Conservation (phyloP, 2,797 vertebrate genomes). For the Selene dorsalis region DNA sequence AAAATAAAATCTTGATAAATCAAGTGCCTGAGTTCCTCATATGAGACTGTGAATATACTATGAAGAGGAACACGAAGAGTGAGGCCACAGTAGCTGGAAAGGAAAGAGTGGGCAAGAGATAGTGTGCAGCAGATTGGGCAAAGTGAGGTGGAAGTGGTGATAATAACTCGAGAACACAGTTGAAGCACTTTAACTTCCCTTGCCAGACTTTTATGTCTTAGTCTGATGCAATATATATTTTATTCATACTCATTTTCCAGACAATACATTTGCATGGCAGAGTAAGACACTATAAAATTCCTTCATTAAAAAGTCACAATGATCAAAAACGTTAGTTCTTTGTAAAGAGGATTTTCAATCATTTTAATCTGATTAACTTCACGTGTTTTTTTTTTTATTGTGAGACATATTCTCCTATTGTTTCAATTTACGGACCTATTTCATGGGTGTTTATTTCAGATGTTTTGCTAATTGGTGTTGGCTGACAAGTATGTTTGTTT, state of each 20-base stretch:
- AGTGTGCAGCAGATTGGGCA: slow-evolving; percentile 12
- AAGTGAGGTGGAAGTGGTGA: slow-evolving; percentile 34
- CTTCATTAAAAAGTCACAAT: neutral
- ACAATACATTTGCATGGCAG: neutral
- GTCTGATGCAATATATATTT: too few relatives aligned
- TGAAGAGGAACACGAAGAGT: slow-evolving; percentile 1
- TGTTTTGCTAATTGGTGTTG: neutral
- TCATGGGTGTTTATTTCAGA: neutral
- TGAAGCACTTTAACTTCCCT: slow-evolving; percentile 24
- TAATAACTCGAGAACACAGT: slow-evolving; percentile 45
- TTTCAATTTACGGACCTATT: neutral
- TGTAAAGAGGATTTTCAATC: too few relatives aligned
- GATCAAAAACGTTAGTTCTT: neutral
- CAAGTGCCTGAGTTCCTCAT: slow-evolving; percentile 2
- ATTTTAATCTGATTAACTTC: neutral
- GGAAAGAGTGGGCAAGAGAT: neutral
- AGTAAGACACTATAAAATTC: neutral
- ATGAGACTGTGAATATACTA: slow-evolving; percentile 3
- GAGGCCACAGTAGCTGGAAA: neutral
- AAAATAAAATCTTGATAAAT: slow-evolving; percentile 32
- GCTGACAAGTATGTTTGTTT: neutral
- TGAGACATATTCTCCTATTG: neutral
- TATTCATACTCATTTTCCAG: neutral
- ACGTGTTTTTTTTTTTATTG: slow-evolving; percentile 1
- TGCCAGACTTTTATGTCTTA: neutral